Base-by-base conservation (phyloP, 2,113 vertebrate species). In the Callithrix jacchus region DNA sequence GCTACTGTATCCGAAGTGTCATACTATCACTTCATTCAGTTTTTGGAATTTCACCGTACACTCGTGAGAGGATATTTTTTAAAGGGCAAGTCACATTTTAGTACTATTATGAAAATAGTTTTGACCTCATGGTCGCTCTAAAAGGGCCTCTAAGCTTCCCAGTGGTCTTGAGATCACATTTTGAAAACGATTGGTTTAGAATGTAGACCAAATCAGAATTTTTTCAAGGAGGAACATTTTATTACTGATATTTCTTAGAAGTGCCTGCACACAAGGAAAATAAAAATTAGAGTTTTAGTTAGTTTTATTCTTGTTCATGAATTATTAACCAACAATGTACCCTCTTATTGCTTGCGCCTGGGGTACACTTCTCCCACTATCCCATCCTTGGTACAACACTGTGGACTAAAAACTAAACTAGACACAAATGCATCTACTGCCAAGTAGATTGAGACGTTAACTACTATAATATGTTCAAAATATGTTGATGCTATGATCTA, bases 281-380 rank as follows among this genome's bases (percentile, higher is more conserved):
- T 58, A 83, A 83, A 91, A 66, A 8, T 54, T 23, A 87, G 27
- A 58, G 47, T 79, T 89, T 90, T 64, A 54, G 8, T 89, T 12
- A 70, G 42, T 83, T 90, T 93, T 90, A n/a, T 58, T 73, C 23
- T 83, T n/a, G 13, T 77, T 82, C 91, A 37, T 49, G 89, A 92
- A 81, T 83, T 61, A 21, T 74, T 25, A 37, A 47, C 21, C 23
- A 66, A 81, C 0, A n/a, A 13, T 64, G 3, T 35, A 40, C 20
- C 27, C 0, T 71, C 30, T 47, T n/a, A 23, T 32, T 86, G 20
- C 45, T 27, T 83, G 1, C 11, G 4, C 37, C 11, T 58, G 8
- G 8, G 11, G 27, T 3, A 85, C 10, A 42, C 9, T 32, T 56
- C 37, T 32, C 6, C 37, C 3, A 12, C 0, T 45, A 45, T 3